Conservation (phyloP, 2,797 vertebrate genomes). For the Enteromius afrohamiltoni region DNA sequence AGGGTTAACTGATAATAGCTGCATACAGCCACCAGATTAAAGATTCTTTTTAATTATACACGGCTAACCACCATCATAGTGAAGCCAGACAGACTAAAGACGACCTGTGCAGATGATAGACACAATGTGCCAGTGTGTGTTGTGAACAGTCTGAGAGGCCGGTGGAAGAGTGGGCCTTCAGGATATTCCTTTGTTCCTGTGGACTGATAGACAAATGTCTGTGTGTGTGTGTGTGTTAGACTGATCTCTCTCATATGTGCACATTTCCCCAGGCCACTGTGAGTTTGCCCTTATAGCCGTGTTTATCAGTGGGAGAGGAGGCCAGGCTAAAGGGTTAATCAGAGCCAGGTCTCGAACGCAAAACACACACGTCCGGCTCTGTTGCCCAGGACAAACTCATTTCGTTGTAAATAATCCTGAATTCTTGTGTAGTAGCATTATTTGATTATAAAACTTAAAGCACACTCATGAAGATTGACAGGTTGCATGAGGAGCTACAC, state of each 20-base stretch:
- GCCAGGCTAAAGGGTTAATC: constrained; percentile 83
- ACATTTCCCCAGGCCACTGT: constrained; percentile 79
- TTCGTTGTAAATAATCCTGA: not conserved
- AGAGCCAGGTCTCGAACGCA: constrained; percentile 66
- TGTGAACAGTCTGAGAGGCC: constrained; percentile 82
- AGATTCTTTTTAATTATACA: constrained; percentile 70
- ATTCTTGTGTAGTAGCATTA: constrained; percentile 4
- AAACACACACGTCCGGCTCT: constrained; percentile 6
- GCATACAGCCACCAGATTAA: constrained; percentile 69
- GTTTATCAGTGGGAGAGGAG: constrained; percentile 70
- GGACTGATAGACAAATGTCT: constrained; percentile 79
- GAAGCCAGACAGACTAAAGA: constrained; percentile 60
- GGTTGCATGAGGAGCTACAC: not conserved
- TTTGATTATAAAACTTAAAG: not conserved
- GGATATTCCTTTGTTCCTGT: constrained; percentile 84
- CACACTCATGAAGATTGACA: not conserved
- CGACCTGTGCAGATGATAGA: constrained; percentile 52
- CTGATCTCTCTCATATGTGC: constrained; percentile 90
- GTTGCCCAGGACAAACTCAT: constrained; percentile 1
- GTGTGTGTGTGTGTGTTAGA: constrained; percentile 68
- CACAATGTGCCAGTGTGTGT: constrained; percentile 30
- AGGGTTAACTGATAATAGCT: constrained; percentile 67
- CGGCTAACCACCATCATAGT: constrained; percentile 57
- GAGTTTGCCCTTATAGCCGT: constrained; percentile 76
- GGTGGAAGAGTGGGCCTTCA: constrained; percentile 78